Evolutionary conservation across 1,140 invertebrate species (phyloP).

Genomic region (Latrodectus geometricus): DNA sequence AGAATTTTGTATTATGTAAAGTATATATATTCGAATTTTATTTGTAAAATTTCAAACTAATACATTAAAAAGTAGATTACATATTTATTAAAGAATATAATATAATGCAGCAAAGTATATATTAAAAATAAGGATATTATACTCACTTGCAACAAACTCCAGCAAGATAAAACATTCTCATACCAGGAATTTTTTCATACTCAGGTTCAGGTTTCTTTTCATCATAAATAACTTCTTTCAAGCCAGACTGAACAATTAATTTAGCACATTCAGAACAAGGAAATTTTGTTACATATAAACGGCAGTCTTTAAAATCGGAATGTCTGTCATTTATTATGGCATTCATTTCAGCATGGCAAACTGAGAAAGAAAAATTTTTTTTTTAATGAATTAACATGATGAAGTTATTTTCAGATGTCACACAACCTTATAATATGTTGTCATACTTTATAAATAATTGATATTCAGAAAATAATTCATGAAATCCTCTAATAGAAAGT

Average conservation of each 20-base stretch:
- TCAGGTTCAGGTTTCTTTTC: constrained; percentile 83
- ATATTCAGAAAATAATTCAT: too few species aligned
- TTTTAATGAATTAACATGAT: not conserved
- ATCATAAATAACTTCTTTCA: constrained; percentile 83
- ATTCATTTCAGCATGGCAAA: constrained; percentile 97
- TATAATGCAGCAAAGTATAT: too few species aligned
- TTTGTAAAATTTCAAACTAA: too few species aligned
- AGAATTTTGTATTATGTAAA: too few species aligned
- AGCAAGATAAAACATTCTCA: constrained; percentile 83
- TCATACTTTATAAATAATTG: too few species aligned
- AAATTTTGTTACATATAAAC: constrained; percentile 88
- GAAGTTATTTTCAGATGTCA: too few species aligned
- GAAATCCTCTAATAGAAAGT: too few species aligned
- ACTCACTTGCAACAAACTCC: constrained; percentile 78
- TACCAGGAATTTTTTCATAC: constrained; percentile 77
- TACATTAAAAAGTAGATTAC: too few species aligned
- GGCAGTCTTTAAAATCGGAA: constrained; percentile 80
- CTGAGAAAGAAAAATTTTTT: constrained; percentile 74
- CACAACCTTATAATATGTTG: too few species aligned
- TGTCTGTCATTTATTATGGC: constrained; percentile 93
- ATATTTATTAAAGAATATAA: too few species aligned
- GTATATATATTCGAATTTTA: too few species aligned
- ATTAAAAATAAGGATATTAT: not conserved
- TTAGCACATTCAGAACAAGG: constrained; percentile 98
- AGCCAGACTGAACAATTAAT: constrained; percentile 95